These are phyloP conservation scores for Paracanthobrama guichenoti DNA, from an alignment of 2,113 vertebrate species.

Conservation along the genomic window DNA sequence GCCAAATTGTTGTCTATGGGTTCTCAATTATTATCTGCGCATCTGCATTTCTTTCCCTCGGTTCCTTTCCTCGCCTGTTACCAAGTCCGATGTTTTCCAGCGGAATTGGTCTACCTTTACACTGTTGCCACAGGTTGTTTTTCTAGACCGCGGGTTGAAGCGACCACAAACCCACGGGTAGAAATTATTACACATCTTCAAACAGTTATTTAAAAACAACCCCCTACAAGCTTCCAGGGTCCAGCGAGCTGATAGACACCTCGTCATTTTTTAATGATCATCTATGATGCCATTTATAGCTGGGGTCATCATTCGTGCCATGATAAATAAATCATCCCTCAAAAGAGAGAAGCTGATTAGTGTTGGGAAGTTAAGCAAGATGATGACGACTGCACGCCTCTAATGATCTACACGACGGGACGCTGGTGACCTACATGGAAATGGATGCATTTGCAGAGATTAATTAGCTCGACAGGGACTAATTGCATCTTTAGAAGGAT, in stretches of 20 bases:
- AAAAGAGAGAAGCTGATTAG: constrained; percentile 24
- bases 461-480: constrained; percentile 43
- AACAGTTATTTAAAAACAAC: background rate
- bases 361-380: background rate
- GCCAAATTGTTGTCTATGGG: too few relatives aligned
- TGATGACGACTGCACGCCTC: background rate
- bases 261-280: constrained; percentile 48
- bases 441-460: constrained; percentile 16
- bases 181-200: constrained; percentile 4
- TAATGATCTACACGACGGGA: background rate
- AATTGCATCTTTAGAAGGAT: constrained; percentile 1
- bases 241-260: constrained; percentile 4
- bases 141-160: too few relatives aligned
- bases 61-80: too few relatives aligned
- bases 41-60: too few relatives aligned
- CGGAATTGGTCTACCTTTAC: too few relatives aligned
- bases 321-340: constrained; percentile 11
- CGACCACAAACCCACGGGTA: too few relatives aligned
- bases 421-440: constrained; percentile 36
- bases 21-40: too few relatives aligned
- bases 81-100: too few relatives aligned
- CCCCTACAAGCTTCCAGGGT: background rate
- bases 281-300: constrained; percentile 12
- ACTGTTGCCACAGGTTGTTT: too few relatives aligned
- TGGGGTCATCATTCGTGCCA: constrained; percentile 7